These are phyloP conservation scores for Anticlea derivata DNA, from an alignment of 2,888 invertebrate species.

Conservation along the genomic window DNA sequence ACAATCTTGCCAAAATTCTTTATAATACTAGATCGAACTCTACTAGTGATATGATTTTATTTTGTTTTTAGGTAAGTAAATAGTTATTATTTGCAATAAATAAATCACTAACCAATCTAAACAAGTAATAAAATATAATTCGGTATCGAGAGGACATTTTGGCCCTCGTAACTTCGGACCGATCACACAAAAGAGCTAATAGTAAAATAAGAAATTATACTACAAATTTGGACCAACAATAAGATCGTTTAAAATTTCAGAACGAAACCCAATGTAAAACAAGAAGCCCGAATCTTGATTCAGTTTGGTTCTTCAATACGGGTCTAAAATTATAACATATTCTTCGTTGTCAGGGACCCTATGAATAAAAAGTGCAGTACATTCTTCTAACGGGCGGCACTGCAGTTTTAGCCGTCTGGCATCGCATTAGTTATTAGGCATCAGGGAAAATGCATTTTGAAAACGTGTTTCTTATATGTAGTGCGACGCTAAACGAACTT, in stretches of 20 bases:
- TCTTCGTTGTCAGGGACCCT: slow-evolving; percentile 30
- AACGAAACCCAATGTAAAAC: neutral
- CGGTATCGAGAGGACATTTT: slow-evolving; percentile 57
- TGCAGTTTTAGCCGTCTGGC: too few species aligned
- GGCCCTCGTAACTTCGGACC: slow-evolving; percentile 34
- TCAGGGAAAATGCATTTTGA: too few species aligned
- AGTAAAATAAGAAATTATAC: slow-evolving; percentile 21
- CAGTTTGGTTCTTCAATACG: neutral
- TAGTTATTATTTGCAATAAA: slow-evolving; percentile 32
- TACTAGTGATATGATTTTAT: slow-evolving; percentile 62
- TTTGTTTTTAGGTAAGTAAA: slow-evolving; percentile 30
- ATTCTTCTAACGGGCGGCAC: too few species aligned
- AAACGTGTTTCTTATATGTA: too few species aligned
- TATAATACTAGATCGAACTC: slow-evolving; percentile 13
- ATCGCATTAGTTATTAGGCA: too few species aligned
- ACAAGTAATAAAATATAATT: slow-evolving; percentile 54
- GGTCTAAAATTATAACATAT: slow-evolving; percentile 5
- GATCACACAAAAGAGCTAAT: slow-evolving; percentile 14
- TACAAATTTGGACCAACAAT: slow-evolving; percentile 11
- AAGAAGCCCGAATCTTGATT: neutral
- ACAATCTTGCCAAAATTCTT: slow-evolving; percentile 44
- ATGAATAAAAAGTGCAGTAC: slow-evolving; percentile 6
- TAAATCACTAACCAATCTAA: slow-evolving; percentile 52
- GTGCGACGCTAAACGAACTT: too few species aligned
- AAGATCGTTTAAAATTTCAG: neutral